These are phyloP conservation scores for Drosophila teissieri DNA, from an alignment of 1,140 invertebrate genomes.

Conservation along the genomic window DNA sequence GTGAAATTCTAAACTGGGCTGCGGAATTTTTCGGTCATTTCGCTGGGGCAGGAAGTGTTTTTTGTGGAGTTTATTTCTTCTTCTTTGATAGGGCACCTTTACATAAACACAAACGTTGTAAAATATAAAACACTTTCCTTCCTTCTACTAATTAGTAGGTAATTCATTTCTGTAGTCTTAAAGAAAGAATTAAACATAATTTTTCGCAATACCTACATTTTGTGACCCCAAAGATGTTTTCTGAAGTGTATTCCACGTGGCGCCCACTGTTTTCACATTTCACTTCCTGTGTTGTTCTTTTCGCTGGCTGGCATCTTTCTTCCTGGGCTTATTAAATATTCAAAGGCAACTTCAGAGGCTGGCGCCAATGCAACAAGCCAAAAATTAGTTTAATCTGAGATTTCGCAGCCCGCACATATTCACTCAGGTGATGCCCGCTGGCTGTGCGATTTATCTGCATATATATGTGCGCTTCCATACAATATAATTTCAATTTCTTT, in stretches of 20 bases:
- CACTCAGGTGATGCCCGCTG: slow-evolving; percentile 55
- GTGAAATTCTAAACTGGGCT: slow-evolving; percentile 19
- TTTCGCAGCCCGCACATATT: slow-evolving; percentile 48
- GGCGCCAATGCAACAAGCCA: slow-evolving; percentile 62
- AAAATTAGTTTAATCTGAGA: slow-evolving; percentile 78
- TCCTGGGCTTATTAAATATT: slow-evolving; percentile 71
- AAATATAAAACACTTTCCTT: too few species aligned
- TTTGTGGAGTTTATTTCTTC: too few species aligned
- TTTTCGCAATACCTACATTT: background rate
- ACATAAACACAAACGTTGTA: background rate
- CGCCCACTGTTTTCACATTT: slow-evolving; percentile 3
- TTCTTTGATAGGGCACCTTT: too few species aligned
- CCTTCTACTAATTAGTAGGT: too few species aligned
- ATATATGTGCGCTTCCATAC: slow-evolving; percentile 18
- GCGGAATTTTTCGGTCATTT: slow-evolving; percentile 6
- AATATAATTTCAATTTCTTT: slow-evolving; percentile 60
- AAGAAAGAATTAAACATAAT: too few species aligned
- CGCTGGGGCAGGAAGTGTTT: background rate
- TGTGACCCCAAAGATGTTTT: too few species aligned
- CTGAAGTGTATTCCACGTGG: slow-evolving; percentile 1
- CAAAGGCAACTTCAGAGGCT: slow-evolving; percentile 60
- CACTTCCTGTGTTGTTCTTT: slow-evolving; percentile 17
- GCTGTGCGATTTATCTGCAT: slow-evolving; percentile 67
- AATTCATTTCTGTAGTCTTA: background rate
- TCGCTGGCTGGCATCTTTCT: slow-evolving; percentile 18